A percentile compares a stretch with the other conserved stretches of the same genome.
Conservation (phyloP, 2,113 vertebrate species). For the Tinamus guttatus region DNA sequence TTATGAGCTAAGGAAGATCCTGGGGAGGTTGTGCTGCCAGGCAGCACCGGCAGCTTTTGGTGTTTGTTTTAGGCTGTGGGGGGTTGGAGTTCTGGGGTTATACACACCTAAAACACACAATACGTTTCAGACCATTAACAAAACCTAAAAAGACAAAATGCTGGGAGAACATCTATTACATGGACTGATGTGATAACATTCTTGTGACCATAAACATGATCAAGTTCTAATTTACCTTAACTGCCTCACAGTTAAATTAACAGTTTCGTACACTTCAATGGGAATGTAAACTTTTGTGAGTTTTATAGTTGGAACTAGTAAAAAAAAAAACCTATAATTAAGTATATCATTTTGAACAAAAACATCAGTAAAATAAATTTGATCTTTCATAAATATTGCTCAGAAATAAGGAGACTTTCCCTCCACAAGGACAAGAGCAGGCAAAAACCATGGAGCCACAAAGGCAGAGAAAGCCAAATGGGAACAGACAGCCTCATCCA, state of each 20-base stretch:
- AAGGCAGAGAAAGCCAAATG: conserved; percentile 5
- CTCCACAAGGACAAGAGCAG: background rate
- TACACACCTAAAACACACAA: background rate
- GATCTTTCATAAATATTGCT: background rate
- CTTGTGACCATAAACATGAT: background rate
- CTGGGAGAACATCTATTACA: background rate
- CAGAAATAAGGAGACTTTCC: background rate
- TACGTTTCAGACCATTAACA: background rate
- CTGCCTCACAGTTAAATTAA: background rate
- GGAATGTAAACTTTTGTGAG: background rate
- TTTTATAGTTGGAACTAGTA: background rate
- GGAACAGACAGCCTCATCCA: background rate
- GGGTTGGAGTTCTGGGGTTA: background rate
- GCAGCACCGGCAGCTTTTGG: background rate
- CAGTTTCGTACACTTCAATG: background rate
- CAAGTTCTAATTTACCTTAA: background rate
- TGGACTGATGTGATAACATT: background rate
- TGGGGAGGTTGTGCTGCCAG: background rate
- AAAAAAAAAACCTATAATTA: background rate
- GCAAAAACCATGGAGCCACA: background rate
- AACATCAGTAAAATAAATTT: background rate
- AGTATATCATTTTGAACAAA: background rate
- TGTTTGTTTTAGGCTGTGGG: background rate
- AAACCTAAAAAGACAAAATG: background rate
- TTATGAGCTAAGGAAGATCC: background rate